Evolutionary conservation across 2,888 invertebrate genomes (phyloP), one percentile per base, ranked within the genome.

Genomic region (Scotopteryx bipunctaria): DNA sequence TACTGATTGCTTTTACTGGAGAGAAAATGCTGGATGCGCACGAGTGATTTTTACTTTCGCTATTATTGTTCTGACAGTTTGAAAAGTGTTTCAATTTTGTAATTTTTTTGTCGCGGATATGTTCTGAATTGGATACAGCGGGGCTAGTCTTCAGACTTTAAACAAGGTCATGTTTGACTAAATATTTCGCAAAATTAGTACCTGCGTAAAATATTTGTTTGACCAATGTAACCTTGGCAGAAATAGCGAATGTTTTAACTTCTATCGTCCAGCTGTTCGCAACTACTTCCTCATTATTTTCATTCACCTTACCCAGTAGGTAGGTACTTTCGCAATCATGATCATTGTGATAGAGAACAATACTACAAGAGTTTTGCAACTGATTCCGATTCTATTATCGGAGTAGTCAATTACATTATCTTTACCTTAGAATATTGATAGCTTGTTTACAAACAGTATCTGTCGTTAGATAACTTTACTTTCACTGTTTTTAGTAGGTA

Each of bases 31-130:
- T 78, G 75, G 83, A 86, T 82, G 82, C 83, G 83, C 84, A 76
- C 71, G 80, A 85, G 80, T 82, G 79, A 68, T 71, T 59, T 76
- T 67, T 71, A 83, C 85, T 87, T 87, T 87, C 85, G 76, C 78
- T 75, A 23, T 15, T 29, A 32, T 25, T 17, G 2, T 29, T 65
- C 62, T 69, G 63, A 63, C 49, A 65, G 64, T 64, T 68, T 42
- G 43, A 32, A 42, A 49, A 48, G 41, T 46, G 32, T 43, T 46
- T 32, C 21, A 16, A 50, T 49, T 49, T 48, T 21, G 27, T 40
- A 55, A 40, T 29, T 23, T 33, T 35, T 13, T 40, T 46, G 19
- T 25, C 13, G 25, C 19, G 11, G 15, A 31, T 25, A 15, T 33
- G 5, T 29, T 42, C 31, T 3, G n/a, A 6, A 27, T 35, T 16